phyloP scores from a whole-genome alignment of 2,113 vertebrate genomes.

The Hippotragus niger region DNA sequence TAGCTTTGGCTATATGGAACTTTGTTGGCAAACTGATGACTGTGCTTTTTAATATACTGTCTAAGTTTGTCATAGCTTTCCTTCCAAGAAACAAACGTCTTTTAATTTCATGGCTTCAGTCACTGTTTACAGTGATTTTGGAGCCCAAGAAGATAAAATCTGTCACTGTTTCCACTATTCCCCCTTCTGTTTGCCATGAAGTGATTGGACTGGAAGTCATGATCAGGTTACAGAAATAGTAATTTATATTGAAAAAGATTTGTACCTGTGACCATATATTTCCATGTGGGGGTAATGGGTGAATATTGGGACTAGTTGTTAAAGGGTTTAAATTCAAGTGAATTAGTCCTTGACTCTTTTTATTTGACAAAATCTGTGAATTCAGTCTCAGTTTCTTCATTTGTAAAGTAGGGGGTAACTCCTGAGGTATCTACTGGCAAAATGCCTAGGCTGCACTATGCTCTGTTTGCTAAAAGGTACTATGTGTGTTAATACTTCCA shows the following conservation, averaged over 20 bases:
- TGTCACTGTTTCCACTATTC: neutral
- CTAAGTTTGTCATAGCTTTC: neutral
- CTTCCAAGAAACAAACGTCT: neutral
- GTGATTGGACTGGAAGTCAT: neutral
- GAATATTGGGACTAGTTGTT: neutral
- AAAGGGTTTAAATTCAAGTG: neutral
- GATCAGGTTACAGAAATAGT: neutral
- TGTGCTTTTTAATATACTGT: neutral
- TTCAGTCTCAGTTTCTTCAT: neutral
- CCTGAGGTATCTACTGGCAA: neutral
- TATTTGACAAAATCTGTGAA: neutral
- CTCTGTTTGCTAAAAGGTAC: neutral
- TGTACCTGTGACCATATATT: neutral
- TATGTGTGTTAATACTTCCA: neutral
- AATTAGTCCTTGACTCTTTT: neutral
- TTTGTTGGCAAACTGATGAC: neutral
- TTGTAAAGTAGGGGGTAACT: neutral
- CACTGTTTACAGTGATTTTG: neutral
- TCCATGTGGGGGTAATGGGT: neutral
- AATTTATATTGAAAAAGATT: neutral
- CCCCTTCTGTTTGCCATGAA: neutral
- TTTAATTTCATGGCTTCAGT: neutral
- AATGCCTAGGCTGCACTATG: neutral
- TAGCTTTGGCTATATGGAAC: neutral
- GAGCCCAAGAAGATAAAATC: neutral